Conservation (phyloP, 2,797 vertebrate species). For the Sphenodon punctatus region DNA sequence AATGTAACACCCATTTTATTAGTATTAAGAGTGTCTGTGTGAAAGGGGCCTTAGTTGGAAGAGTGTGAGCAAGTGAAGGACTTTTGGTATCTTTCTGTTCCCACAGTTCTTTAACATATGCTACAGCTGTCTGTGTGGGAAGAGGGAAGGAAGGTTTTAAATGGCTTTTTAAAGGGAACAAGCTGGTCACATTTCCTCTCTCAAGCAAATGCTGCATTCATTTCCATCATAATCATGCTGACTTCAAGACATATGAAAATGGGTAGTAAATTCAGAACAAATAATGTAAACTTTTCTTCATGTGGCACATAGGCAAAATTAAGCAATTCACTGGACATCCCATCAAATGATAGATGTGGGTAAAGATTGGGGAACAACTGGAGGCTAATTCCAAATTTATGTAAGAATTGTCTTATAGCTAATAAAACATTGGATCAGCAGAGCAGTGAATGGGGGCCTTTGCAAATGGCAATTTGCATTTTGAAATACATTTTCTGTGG, state of each 20-base stretch:
- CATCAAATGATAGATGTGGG: constrained; percentile 14
- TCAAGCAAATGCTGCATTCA: background rate
- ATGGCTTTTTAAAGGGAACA: background rate
- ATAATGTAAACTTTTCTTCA: background rate
- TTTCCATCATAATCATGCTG: background rate
- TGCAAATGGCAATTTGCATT: constrained; percentile 35
- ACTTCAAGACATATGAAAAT: background rate
- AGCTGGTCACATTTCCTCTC: background rate
- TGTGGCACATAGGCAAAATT: background rate
- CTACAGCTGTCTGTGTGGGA: background rate
- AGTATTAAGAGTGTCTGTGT: no score
- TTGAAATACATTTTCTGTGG: constrained; percentile 31
- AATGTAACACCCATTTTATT: no score
- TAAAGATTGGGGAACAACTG: constrained; percentile 39
- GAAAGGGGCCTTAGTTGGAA: no score
- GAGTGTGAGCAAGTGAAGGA: no score
- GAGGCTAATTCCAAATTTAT: constrained; percentile 34
- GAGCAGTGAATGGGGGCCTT: constrained; percentile 32
- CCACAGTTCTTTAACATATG: background rate
- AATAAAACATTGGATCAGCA: constrained; percentile 32
- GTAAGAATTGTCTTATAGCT: no score
- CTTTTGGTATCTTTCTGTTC: background rate
- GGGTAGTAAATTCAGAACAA: background rate
- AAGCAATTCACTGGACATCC: background rate
- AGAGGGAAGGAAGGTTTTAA: background rate